Evolutionary conservation across 2,797 vertebrate genomes (phyloP).

Genomic region (Tenualosa ilisha): DNA sequence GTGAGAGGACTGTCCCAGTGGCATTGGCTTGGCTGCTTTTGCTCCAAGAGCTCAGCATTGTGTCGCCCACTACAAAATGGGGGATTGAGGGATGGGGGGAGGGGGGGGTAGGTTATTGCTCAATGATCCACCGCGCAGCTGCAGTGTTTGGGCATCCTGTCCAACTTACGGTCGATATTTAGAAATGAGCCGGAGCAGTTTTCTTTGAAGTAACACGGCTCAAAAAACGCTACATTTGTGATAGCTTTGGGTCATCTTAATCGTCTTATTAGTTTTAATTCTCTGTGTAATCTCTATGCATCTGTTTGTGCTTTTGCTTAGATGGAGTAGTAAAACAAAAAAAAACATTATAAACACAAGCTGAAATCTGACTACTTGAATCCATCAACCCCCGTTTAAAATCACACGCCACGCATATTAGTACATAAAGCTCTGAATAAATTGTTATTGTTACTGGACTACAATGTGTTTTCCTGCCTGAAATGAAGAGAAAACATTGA

Average conservation of each 20-base stretch:
- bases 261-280: constrained; percentile 13
- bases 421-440: constrained; percentile 56
- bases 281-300: not conserved
- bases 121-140: not conserved
- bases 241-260: constrained; percentile 1
- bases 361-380: constrained; percentile 4
- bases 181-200: not conserved
- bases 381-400: not conserved
- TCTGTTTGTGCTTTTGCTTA: not conserved
- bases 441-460: constrained; percentile 54
- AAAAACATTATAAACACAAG: not conserved
- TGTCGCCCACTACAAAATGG: not conserved
- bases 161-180: not conserved
- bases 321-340: not conserved
- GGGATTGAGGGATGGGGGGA: not conserved
- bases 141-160: not conserved
- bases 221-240: not conserved
- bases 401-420: constrained; percentile 15
- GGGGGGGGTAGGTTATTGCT: not conserved
- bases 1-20: constrained; percentile 10
- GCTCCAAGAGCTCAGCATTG: not conserved
- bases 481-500: constrained; percentile 54
- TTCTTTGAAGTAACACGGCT: not conserved
- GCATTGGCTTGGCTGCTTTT: not conserved
- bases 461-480: constrained; percentile 62